Base-by-base conservation (phyloP, 2,888 invertebrate genomes). In the Spisula subtruncata region DNA sequence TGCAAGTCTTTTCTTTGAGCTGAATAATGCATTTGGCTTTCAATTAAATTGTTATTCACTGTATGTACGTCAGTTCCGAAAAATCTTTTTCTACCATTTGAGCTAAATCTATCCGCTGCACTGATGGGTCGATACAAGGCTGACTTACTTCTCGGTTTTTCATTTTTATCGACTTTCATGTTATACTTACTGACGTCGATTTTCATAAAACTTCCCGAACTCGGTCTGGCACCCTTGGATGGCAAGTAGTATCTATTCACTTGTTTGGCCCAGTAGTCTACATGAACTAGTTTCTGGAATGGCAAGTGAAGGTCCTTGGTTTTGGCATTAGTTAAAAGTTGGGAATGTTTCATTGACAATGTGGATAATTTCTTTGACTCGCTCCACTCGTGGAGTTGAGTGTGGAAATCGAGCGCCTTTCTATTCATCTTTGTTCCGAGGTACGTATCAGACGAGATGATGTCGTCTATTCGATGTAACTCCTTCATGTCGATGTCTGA, bases 331-430 rank as follows among this genome's bases (percentile, higher is more conserved):
- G 87, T 89, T 14, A 93, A 41, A n/a, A 89, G 14, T 14, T 84
- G 86, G 18, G 84, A 66, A 54, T 93, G 88, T 60, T 79, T 89
- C 25, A 81, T 89, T 0, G 92, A 91, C 10, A 92, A 89, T 29
- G 92, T 90, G n/a, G 92, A 91, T 2, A 93, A 89, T 51, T 89
- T 91, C 85, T 95, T 93, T 56, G 93, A 90, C 85, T 93, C 94
- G 81, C 91, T 93, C 95, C 95, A 95, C 60, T 95, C 94, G 56
- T 94, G 94, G 46, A 95, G 93, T 85, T 94, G 93, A 8, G 94
- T 95, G 90, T 95, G 95, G 87, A 95, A 94, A 46, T 92, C 88
- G 0, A 95, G 92, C 1, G 94, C 89, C 79, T 93, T 93, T 86
- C 94, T 89, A 87, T 95, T 93, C 95, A 95, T 95, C 54, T 71